phyloP scores from a whole-genome alignment of 2,888 invertebrate species.

The Metellina segmentata region DNA sequence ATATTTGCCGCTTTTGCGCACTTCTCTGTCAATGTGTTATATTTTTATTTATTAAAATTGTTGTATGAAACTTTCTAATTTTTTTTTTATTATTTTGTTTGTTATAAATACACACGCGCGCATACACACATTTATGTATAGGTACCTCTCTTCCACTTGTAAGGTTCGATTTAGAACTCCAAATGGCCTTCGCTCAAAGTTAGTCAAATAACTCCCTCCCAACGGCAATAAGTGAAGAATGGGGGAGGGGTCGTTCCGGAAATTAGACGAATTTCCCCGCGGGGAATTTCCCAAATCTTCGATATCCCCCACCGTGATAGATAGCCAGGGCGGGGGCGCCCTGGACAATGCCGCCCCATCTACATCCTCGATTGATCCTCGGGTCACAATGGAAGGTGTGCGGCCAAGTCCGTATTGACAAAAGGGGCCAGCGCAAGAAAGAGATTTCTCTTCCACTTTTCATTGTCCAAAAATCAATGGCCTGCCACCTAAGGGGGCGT shows the following conservation, averaged over 20 bases:
- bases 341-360: constrained; percentile 55
- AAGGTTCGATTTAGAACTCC: background rate
- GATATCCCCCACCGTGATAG: constrained; percentile 7
- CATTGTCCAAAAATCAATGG: constrained; percentile 66
- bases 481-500: constrained; percentile 39
- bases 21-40: no score
- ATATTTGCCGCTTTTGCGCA: no score
- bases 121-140: no score
- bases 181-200: background rate
- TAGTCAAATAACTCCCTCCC: background rate
- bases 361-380: constrained; percentile 50
- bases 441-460: constrained; percentile 51
- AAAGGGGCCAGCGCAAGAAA: constrained; percentile 42
- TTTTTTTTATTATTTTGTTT: no score
- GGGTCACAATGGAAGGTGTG: constrained; percentile 46
- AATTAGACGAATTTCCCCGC: constrained; percentile 57
- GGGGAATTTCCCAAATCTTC: constrained; percentile 32
- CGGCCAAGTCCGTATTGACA: constrained; percentile 30
- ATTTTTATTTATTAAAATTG: no score
- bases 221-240: constrained; percentile 19
- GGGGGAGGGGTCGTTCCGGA: constrained; percentile 49
- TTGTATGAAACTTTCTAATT: no score
- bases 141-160: no score
- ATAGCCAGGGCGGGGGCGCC: background rate
- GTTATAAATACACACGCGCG: no score